Evolutionary conservation across 1,140 invertebrate genomes (phyloP).

Genomic region (Drosophila takahashii): DNA sequence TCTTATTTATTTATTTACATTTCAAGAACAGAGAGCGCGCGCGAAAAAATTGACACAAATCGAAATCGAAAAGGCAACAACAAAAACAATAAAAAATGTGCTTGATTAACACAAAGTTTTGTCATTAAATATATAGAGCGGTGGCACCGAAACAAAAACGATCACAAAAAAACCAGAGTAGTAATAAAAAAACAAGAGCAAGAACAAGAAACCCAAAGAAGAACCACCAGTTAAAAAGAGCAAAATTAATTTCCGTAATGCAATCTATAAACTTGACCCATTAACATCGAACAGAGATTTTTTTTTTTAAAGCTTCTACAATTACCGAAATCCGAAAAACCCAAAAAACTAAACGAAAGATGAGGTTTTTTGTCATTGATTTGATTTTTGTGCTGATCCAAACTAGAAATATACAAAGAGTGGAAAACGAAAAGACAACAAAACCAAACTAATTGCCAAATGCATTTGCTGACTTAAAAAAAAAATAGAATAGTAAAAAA

Average conservation of each 20-base stretch:
- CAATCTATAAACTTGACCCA: conserved; percentile 82
- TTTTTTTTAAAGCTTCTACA: conserved; percentile 19
- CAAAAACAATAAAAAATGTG: conserved; percentile 25
- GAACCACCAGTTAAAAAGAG: conserved; percentile 16
- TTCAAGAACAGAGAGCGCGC: conserved; percentile 10
- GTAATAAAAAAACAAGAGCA: conserved; percentile 13
- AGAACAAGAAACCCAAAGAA: conserved; percentile 22
- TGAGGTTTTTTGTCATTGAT: conserved; percentile 51
- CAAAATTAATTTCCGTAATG: conserved; percentile 59
- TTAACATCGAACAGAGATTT: conserved; percentile 56
- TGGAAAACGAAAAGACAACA: conserved; percentile 21
- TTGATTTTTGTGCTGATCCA: conserved; percentile 56
- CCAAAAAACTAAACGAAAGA: conserved; percentile 20
- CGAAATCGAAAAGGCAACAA: conserved; percentile 30
- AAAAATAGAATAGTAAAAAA: conserved; percentile 20
- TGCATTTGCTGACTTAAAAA: conserved; percentile 44
- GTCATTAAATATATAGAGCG: conserved; percentile 37
- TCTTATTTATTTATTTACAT: conserved; percentile 43
- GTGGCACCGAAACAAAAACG: conserved; percentile 1
- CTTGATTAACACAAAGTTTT: conserved; percentile 39
- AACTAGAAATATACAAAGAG: conserved; percentile 1
- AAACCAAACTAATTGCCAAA: conserved; percentile 50
- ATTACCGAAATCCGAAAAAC: conserved; percentile 19
- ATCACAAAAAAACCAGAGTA: background rate
- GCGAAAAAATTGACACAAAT: conserved; percentile 43